These are phyloP conservation scores for Albula glossodonta DNA, from an alignment of 2,113 vertebrate species.

Conservation along the genomic window DNA sequence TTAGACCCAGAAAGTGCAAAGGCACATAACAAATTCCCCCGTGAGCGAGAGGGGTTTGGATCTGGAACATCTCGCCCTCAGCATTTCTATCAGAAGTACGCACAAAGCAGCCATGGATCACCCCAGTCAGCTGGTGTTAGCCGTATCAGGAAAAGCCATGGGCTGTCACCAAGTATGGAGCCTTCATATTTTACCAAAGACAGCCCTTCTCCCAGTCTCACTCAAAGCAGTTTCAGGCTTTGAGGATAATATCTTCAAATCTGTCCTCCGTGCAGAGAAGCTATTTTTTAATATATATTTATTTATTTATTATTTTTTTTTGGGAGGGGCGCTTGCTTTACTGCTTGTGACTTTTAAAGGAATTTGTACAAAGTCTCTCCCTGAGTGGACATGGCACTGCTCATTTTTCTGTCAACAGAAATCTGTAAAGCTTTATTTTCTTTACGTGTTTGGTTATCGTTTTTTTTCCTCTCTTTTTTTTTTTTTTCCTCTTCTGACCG, in stretches of 20 bases:
- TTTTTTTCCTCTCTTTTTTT: constrained; percentile 35
- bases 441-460: constrained; percentile 36
- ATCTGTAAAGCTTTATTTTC: constrained; percentile 48
- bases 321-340: constrained; percentile 39
- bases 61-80: constrained; percentile 75
- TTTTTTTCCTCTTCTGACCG: not conserved
- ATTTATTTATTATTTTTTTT: constrained; percentile 51
- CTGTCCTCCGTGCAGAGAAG: constrained; percentile 69
- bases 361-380: constrained; percentile 45
- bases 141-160: constrained; percentile 75
- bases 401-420: constrained; percentile 55
- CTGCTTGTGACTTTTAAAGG: constrained; percentile 44
- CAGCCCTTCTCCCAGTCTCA: constrained; percentile 67
- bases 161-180: constrained; percentile 71
- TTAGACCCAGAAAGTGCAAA: constrained; percentile 26
- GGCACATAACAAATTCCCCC: constrained; percentile 68
- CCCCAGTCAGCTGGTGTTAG: constrained; percentile 72
- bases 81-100: constrained; percentile 77
- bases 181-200: constrained; percentile 78
- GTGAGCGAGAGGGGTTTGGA: constrained; percentile 54
- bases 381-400: constrained; percentile 46
- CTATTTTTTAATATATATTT: constrained; percentile 77
- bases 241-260: constrained; percentile 80
- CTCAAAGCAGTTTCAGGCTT: constrained; percentile 69
- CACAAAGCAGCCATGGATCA: constrained; percentile 77